Evolutionary conservation across 2,113 vertebrate genomes (phyloP).

Genomic region (Neodon shergylaensis): DNA sequence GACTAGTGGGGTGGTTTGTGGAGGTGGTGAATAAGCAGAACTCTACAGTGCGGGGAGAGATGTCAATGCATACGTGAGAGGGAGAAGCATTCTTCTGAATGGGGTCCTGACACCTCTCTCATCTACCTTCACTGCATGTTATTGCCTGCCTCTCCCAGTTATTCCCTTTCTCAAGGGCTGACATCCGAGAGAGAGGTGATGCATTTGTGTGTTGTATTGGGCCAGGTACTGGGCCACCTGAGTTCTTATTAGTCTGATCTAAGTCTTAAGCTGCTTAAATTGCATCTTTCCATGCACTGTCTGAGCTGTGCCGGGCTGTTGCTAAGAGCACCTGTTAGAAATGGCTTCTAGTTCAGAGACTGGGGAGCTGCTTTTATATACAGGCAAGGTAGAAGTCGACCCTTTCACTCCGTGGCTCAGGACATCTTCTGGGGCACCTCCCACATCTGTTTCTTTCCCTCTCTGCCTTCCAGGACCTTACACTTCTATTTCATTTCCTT

Average conservation of each 20-base stretch:
- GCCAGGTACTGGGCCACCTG: background rate
- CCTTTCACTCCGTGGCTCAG: background rate
- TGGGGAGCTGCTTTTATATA: background rate
- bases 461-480: background rate
- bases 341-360: background rate
- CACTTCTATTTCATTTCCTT: background rate
- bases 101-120: background rate
- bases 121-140: background rate
- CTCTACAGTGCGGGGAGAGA: background rate
- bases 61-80: background rate
- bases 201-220: background rate
- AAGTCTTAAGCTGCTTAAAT: constrained; percentile 16
- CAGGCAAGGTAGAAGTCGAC: background rate
- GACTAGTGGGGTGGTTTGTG: constrained; percentile 33
- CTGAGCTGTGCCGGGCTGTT: background rate
- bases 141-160: background rate
- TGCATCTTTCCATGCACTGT: background rate
- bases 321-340: constrained; percentile 57
- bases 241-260: constrained; percentile 6
- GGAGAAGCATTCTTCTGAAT: background rate
- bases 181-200: background rate
- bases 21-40: constrained; percentile 53
- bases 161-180: background rate
- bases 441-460: background rate
- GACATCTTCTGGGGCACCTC: background rate